These are phyloP conservation scores for Theretra japonica DNA, from an alignment of 2,888 invertebrate genomes.

Conservation along the genomic window DNA sequence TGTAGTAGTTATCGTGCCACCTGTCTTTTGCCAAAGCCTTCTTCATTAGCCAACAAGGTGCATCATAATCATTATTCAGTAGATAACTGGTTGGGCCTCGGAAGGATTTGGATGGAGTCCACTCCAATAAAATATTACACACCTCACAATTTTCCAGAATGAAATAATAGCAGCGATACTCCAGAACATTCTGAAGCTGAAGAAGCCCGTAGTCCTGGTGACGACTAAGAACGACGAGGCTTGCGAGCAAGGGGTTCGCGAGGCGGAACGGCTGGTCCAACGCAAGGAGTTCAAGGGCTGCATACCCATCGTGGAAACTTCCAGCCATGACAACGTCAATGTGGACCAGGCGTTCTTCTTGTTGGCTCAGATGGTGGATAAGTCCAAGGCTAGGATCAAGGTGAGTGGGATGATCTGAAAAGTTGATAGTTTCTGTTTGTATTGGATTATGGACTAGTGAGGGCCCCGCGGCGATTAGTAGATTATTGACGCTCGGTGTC, in stretches of 20 bases:
- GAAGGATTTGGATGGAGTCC: too few relatives aligned
- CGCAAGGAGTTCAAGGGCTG: conserved; percentile 96
- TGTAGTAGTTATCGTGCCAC: too few relatives aligned
- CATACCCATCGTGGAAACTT: conserved; percentile 96
- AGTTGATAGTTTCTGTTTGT: too few relatives aligned
- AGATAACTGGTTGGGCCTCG: too few relatives aligned
- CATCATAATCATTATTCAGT: too few relatives aligned
- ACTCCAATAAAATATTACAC: neutral
- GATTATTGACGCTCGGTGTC: too few relatives aligned
- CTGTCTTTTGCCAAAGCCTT: too few relatives aligned
- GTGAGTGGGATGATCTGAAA: conserved; percentile 48
- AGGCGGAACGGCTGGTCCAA: conserved; percentile 93
- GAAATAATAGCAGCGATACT: conserved; percentile 94
- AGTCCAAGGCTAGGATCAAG: conserved; percentile 90
- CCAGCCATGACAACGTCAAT: conserved; percentile 98
- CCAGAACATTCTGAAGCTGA: conserved; percentile 94
- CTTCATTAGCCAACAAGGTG: too few relatives aligned
- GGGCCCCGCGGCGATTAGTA: too few relatives aligned
- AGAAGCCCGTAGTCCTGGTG: conserved; percentile 97
- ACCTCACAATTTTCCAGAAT: conserved; percentile 57
- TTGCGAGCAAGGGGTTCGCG: conserved; percentile 93
- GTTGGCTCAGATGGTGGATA: conserved; percentile 96
- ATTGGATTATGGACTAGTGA: too few relatives aligned
- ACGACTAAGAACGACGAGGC: conserved; percentile 98
- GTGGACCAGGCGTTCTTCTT: conserved; percentile 96